These are phyloP conservation scores for Megaceryle maxima DNA, from an alignment of 2,113 vertebrate genomes.

Conservation along the genomic window DNA sequence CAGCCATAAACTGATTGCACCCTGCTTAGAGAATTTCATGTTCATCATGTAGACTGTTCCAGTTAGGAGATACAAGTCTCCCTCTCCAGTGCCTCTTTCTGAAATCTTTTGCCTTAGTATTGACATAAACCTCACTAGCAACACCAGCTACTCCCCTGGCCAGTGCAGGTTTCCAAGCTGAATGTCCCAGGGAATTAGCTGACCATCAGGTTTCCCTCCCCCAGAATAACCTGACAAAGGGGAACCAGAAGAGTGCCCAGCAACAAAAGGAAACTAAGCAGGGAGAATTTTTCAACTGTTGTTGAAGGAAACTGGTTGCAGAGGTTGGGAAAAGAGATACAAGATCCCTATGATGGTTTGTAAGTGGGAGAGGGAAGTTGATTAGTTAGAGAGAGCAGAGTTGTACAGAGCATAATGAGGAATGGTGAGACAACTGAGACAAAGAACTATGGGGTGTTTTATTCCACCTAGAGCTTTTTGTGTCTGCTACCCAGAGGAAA, in stretches of 20 bases:
- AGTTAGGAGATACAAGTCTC: neutral
- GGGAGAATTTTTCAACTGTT: neutral
- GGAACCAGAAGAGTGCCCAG: neutral
- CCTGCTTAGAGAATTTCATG: neutral
- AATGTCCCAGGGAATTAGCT: neutral
- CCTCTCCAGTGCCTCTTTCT: neutral
- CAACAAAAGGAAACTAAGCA: neutral
- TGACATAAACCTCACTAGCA: neutral
- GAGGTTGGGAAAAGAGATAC: neutral
- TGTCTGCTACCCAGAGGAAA: neutral
- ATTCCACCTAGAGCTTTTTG: neutral
- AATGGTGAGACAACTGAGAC: neutral
- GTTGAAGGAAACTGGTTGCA: neutral
- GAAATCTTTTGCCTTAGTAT: neutral
- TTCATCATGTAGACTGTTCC: neutral
- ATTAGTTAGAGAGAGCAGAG: neutral
- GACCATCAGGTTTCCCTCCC: neutral
- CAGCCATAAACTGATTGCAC: neutral
- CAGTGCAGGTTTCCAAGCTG: neutral
- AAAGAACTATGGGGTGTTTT: neutral
- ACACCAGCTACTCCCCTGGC: neutral
- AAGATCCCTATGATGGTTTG: neutral
- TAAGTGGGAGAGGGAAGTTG: neutral
- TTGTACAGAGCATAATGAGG: rapidly evolving
- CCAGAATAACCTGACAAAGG: neutral